Evolutionary conservation across 2,113 vertebrate species (phyloP).

Genomic region (Chascanopsetta lugubris): DNA sequence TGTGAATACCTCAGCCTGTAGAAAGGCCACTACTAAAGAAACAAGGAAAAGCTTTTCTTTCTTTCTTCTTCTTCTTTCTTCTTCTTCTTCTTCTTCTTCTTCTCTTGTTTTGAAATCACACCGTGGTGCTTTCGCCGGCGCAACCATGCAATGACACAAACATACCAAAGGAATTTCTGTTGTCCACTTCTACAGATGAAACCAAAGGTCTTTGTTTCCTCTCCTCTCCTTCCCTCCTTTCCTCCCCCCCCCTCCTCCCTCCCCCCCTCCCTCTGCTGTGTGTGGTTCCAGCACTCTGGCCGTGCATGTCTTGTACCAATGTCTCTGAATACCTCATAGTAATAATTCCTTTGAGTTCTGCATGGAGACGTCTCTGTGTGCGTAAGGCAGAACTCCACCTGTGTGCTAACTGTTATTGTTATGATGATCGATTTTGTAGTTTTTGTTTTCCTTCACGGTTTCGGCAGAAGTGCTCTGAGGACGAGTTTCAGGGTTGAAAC

Average conservation of each 20-base stretch:
- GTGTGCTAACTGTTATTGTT: slow-evolving; percentile 93
- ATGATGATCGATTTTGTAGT: slow-evolving; percentile 94
- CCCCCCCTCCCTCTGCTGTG: slow-evolving; percentile 71
- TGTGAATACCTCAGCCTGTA: slow-evolving; percentile 99
- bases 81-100: too few species aligned
- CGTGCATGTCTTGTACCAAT: slow-evolving; percentile 95
- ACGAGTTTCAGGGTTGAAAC: slow-evolving; percentile 84
- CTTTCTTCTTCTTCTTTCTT: slow-evolving; percentile 31
- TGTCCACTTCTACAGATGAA: slow-evolving; percentile 92
- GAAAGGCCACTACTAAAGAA: slow-evolving; percentile 95
- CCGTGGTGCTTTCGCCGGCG: slow-evolving; percentile 96
- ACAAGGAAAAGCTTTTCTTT: slow-evolving; percentile 84
- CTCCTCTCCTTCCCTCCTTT: slow-evolving; percentile 33
- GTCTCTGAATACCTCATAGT: slow-evolving; percentile 99
- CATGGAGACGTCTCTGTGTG: slow-evolving; percentile 93
- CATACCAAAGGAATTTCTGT: slow-evolving; percentile 95
- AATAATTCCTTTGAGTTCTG: slow-evolving; percentile 96
- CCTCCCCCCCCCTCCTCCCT: slow-evolving; percentile 64
- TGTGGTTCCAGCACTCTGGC: slow-evolving; percentile 86
- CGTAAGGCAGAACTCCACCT: slow-evolving; percentile 92
- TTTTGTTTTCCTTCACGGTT: slow-evolving; percentile 35
- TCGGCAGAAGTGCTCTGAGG: slow-evolving; percentile 85
- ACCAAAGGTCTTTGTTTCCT: slow-evolving; percentile 91
- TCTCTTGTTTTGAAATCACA: slow-evolving; percentile 83
- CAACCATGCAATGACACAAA: slow-evolving; percentile 99